phyloP scores from a whole-genome alignment of 2,113 vertebrate genomes.

The Larimichthys crocea region DNA sequence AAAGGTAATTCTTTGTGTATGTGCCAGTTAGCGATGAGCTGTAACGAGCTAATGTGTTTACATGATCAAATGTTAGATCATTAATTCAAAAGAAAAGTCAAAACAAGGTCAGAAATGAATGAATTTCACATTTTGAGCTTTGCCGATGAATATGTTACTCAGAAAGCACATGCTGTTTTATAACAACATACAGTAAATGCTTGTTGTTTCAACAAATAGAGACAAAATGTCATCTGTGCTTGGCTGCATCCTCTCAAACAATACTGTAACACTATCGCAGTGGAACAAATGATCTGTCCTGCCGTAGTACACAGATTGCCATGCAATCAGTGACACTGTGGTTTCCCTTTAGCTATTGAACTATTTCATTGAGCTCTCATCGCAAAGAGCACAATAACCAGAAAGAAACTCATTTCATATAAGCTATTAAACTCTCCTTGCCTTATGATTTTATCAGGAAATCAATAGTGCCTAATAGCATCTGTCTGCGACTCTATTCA shows the following conservation, averaged over 20 bases:
- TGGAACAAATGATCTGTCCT: conserved; percentile 18
- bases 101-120: neutral
- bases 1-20: conserved; percentile 13
- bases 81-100: neutral
- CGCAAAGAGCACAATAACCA: conserved; percentile 23
- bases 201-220: neutral
- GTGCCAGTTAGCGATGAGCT: conserved; percentile 24
- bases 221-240: neutral
- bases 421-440: conserved; percentile 45
- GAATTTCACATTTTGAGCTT: neutral
- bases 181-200: neutral
- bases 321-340: conserved; percentile 11
- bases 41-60: conserved; percentile 14
- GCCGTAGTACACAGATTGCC: neutral
- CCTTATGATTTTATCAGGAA: conserved; percentile 50
- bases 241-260: neutral
- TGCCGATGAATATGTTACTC: neutral
- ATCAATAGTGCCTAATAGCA: conserved; percentile 42
- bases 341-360: conserved; percentile 46
- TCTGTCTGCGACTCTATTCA: conserved; percentile 37
- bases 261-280: neutral
- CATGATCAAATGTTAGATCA: conserved; percentile 10
- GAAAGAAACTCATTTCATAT: conserved; percentile 38
- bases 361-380: conserved; percentile 39
- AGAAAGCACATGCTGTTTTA: neutral